Evolutionary conservation across 2,797 vertebrate species (phyloP), one percentile per base, ranked within the genome.

Genomic region (Apogon talboti): DNA sequence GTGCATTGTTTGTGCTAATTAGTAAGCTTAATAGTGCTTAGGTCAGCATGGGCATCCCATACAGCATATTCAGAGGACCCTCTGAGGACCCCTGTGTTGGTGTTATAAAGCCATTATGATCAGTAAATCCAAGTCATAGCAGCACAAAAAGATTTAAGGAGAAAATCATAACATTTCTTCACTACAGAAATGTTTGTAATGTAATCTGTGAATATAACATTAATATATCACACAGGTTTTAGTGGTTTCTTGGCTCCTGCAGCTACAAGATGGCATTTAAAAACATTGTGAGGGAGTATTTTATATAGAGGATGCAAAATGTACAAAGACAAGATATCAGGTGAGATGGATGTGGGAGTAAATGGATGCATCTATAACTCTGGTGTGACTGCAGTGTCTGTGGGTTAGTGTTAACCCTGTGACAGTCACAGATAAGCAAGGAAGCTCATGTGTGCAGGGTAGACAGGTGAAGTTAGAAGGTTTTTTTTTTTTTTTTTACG

Each of bases 401-500:
- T 44, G 50, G 44, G 41, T 50, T 21, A 56, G 44, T 24, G 16
- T 47, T 56, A 7, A 7, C 46, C 15, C 37, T 13, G 19, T 40
- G 75, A 60, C 21, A 37, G 37, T 62, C 40, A 46, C 21, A 15
- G 44, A 48, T 16, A 71, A 37, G 12, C 30, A 33, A 2, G 33
- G 64, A 13, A 67, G 63, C 8, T 43, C 51, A 63, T 65, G 73
- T 57, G 58, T 9, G 8, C 37, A 19, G 9, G 45, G 44, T 75
- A 66, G 67, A 75, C 72, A 81, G 67, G 44, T 70, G 49, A 51
- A 28, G 24, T 28, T 3, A 28, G 24, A 28, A 28, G 19, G 19
- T 21, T 28, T 28, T 28, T 28, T 28, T 28, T 72, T 71, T 74
- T 56, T 55, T 74, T 55, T 79, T 63, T 28, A 40, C 63, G 41